Base-by-base conservation (phyloP, 2,113 vertebrate genomes). In the Semicossyphus pulcher region DNA sequence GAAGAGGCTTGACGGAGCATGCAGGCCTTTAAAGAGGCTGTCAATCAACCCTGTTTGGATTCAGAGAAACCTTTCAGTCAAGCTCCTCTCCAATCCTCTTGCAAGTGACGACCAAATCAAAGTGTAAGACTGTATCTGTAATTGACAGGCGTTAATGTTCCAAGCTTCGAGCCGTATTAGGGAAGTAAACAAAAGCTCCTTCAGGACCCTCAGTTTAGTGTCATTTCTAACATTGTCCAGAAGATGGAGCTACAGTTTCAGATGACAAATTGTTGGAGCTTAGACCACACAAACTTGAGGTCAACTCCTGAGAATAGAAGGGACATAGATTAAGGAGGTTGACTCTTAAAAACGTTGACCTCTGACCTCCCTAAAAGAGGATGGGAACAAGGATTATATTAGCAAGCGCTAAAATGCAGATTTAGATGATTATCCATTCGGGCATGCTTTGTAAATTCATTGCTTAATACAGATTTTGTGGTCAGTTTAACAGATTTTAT, bases 241-340 rank as follows among this genome's bases (percentile, higher is more conserved):
- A 68, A 89, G 88, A 71, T 84, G 81, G 79, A 4, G 81, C 71
- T 36, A 65, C 11, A 86, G 61, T 54, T 25, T 25, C 61, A 18
- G 25, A n/a, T 23, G 29, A 7, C 5, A 0, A 31, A 12, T 48
- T 9, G 21, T 3, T 66, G 25, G 12, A 26, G 7, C 6, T 25
- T 16, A 56, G 2, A 54, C 4, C n/a, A 0, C 5, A 21, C 3
- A 1, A 48, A 21, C 21, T 32, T 1, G n/a, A 48, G 11, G 12
- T 18, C 4, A 8, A 44, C 31, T 32, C 23, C 5, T 16, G 4
- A 44, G 18, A 49, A 39, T 29, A 25, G 6, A n/a, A 41, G 28
- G 20, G 15, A 52, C 36, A 23, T 0, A 1, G 10, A 54, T 62
- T 7, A 23, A 39, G 12, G 15, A 58, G 7, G 16, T 21, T 23